Conservation (phyloP, 37 sponge, comb jelly and placozoan genomes). For the Cladorhizidae sp. region DNA sequence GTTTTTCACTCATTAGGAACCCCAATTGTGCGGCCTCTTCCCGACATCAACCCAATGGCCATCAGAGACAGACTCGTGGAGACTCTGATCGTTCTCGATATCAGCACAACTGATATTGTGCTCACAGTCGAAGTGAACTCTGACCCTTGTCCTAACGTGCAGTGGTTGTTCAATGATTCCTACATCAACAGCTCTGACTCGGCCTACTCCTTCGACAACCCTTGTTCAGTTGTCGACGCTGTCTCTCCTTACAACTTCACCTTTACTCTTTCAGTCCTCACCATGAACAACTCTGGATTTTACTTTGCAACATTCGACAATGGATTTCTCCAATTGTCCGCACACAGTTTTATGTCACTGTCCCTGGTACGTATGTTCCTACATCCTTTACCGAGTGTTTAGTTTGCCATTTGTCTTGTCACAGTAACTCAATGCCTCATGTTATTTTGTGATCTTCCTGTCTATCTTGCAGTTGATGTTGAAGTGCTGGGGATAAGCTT, state of each 20-base stretch:
- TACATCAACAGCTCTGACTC: background rate
- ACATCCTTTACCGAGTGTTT: background rate
- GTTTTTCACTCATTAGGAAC: no score
- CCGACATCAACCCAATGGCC: background rate
- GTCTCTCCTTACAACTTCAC: slow-evolving; percentile 11
- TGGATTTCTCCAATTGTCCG: background rate
- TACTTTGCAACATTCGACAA: slow-evolving; percentile 33
- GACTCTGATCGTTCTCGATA: background rate
- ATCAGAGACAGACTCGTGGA: background rate
- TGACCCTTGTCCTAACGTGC: slow-evolving; percentile 41
- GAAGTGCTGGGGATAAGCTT: background rate
- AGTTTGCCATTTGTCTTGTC: background rate
- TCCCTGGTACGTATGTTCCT: slow-evolving; percentile 7
- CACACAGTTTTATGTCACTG: slow-evolving; percentile 4
- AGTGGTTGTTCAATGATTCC: slow-evolving; percentile 11
- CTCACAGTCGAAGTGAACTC: slow-evolving; percentile 15
- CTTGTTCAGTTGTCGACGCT: background rate
- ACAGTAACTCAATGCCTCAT: no score
- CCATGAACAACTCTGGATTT: background rate
- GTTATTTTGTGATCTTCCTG: background rate
- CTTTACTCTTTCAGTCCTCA: slow-evolving; percentile 17
- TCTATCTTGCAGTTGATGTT: background rate
- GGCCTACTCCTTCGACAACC: background rate
- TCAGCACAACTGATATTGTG: background rate
- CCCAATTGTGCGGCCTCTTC: no score